A percentile compares a stretch with the other conserved stretches of the same genome.
phyloP scores from a whole-genome alignment of 2,113 vertebrate genomes.

The western clawed frog (Xenopus tropicalis) region DNA sequence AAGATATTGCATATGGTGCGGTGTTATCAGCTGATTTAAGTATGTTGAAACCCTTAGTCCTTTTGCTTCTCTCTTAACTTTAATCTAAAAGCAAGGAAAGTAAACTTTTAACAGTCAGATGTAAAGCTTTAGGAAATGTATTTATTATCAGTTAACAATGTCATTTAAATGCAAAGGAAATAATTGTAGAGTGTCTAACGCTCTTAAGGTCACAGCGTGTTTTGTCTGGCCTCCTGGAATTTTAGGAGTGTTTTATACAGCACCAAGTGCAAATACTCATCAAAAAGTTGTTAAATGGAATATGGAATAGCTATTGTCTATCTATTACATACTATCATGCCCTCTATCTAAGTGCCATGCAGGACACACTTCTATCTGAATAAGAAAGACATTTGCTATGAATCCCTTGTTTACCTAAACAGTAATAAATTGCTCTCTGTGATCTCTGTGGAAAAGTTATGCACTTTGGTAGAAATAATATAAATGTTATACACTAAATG shows the following conservation, averaged over 20 bases:
- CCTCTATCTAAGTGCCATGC: too few relatives aligned
- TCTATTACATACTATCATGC: not conserved
- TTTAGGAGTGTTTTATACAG: not conserved
- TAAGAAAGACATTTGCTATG: too few relatives aligned
- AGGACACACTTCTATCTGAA: too few relatives aligned
- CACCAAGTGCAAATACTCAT: not conserved
- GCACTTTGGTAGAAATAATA: too few relatives aligned
- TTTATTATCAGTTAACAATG: slow-evolving; percentile 26
- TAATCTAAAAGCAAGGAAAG: not conserved
- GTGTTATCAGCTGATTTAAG: too few relatives aligned
- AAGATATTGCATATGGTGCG: not conserved
- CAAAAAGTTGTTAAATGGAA: not conserved
- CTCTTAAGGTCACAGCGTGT: slow-evolving; percentile 6
- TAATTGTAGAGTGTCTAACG: not conserved
- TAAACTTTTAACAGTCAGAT: not conserved
- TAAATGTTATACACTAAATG: too few relatives aligned
- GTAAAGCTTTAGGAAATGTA: slow-evolving; percentile 7
- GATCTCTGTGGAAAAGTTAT: too few relatives aligned
- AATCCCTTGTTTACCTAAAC: too few relatives aligned
- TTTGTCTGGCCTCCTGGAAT: not conserved
- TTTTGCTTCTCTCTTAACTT: not conserved
- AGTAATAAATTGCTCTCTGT: too few relatives aligned
- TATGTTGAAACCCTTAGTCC: too few relatives aligned
- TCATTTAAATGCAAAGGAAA: slow-evolving; percentile 36
- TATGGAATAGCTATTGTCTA: not conserved